Evolutionary conservation across 2,797 vertebrate species (phyloP).

Genomic region (Selene dorsalis): DNA sequence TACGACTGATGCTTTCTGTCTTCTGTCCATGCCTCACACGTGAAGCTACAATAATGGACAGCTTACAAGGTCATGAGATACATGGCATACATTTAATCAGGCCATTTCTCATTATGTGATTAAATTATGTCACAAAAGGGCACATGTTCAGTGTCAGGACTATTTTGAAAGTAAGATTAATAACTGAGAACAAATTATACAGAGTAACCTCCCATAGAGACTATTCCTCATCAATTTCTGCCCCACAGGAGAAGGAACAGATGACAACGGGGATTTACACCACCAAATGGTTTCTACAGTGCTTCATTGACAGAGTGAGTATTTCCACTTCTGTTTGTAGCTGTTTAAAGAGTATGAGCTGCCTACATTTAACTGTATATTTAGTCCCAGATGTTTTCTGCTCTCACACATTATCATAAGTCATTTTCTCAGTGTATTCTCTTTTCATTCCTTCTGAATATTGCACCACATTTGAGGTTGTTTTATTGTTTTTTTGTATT

Average conservation of each 20-base stretch:
- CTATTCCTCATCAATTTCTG: constrained; percentile 34
- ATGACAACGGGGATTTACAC: constrained; percentile 94
- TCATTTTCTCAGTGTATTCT: not conserved
- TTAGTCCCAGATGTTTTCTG: not conserved
- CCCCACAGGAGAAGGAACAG: constrained; percentile 92
- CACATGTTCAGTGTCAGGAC: not conserved
- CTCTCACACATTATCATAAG: not conserved
- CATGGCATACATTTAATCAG: not conserved
- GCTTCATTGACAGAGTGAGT: constrained; percentile 95
- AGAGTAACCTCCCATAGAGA: constrained; percentile 18
- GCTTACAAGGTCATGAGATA: not conserved
- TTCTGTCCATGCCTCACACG: not conserved
- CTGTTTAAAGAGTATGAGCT: constrained; percentile 11
- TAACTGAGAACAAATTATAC: constrained; percentile 10
- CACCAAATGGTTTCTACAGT: constrained; percentile 97
- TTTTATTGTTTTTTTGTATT: constrained; percentile 34
- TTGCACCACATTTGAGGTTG: constrained; percentile 1
- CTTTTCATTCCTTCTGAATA: not conserved
- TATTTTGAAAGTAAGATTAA: constrained; percentile 38
- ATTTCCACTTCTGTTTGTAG: constrained; percentile 25
- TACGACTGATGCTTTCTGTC: constrained; percentile 10
- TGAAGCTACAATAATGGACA: not conserved
- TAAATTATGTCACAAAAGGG: constrained; percentile 18
- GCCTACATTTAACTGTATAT: not conserved
- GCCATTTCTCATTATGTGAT: constrained; percentile 34